Evolutionary conservation across 1,140 invertebrate genomes (phyloP).

Genomic region (Calycopis cecrops): DNA sequence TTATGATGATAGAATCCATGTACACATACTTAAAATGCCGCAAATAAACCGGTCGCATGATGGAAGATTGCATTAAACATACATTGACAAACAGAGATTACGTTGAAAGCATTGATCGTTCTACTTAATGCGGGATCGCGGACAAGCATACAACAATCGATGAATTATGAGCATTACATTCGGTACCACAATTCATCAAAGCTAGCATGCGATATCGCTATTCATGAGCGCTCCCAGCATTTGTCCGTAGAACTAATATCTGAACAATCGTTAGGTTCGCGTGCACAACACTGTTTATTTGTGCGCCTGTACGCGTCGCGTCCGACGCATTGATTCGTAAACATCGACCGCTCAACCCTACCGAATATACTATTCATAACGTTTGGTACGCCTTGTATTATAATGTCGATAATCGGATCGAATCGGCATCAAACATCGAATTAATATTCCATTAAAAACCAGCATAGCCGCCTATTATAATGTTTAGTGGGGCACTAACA

Average conservation of each 20-base stretch:
- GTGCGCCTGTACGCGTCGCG: constrained; percentile 22
- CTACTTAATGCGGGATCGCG: constrained; percentile 21
- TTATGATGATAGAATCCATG: too few species aligned
- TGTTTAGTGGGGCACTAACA: too few species aligned
- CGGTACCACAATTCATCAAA: constrained; percentile 49
- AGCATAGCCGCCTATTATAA: too few species aligned
- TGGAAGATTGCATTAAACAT: constrained; percentile 13
- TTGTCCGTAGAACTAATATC: constrained; percentile 52
- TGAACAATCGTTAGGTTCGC: constrained; percentile 44
- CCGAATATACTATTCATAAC: constrained; percentile 26
- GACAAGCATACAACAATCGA: constrained; percentile 32
- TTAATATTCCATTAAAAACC: too few species aligned
- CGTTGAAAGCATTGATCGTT: constrained; percentile 11
- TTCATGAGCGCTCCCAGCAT: constrained; percentile 39
- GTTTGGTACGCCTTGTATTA: constrained; percentile 16
- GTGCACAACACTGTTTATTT: constrained; percentile 33
- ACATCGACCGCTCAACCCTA: constrained; percentile 29
- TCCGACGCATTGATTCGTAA: constrained; percentile 38
- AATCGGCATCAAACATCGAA: background rate
- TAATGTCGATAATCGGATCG: constrained; percentile 8
- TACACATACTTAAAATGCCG: too few species aligned
- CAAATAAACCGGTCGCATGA: too few species aligned
- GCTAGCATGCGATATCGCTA: constrained; percentile 48
- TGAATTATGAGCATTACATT: constrained; percentile 44
- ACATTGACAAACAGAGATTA: constrained; percentile 11